Evolutionary conservation across 2,797 vertebrate species (phyloP).

Genomic region (Rhincodon typus): DNA sequence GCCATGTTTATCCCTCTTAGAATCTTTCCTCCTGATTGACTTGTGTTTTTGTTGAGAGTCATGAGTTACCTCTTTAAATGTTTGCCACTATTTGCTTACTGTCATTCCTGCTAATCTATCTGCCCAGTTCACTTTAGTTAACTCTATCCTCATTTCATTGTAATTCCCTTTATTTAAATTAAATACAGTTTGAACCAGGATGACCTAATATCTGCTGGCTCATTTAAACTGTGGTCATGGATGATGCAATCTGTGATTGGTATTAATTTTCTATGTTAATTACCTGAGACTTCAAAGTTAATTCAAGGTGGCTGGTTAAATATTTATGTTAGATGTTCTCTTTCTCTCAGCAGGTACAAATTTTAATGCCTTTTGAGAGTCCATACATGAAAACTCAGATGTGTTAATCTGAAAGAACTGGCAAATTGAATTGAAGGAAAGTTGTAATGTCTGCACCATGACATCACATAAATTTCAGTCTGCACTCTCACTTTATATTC

Average conservation of each 20-base stretch:
- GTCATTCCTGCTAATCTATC: too few relatives aligned
- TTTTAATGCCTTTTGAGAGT: not conserved
- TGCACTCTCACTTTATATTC: fast-evolving
- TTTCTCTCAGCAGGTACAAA: not conserved
- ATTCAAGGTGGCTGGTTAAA: not conserved
- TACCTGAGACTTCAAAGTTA: not conserved
- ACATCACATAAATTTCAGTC: not conserved
- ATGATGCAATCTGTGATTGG: not conserved
- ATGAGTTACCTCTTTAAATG: too few relatives aligned
- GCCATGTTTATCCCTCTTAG: too few relatives aligned
- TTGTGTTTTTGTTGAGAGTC: too few relatives aligned
- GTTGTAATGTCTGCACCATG: not conserved
- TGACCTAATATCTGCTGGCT: not conserved
- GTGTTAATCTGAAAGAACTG: not conserved
- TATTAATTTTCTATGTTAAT: not conserved
- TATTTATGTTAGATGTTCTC: not conserved
- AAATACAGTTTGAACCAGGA: too few relatives aligned
- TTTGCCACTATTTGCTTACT: too few relatives aligned
- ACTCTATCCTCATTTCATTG: too few relatives aligned
- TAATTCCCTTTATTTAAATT: too few relatives aligned
- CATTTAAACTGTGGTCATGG: not conserved
- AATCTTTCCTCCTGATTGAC: too few relatives aligned
- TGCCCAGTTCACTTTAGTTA: too few relatives aligned
- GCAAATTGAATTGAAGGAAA: fast-evolving
- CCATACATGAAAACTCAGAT: too few relatives aligned